Evolutionary conservation across 1,140 invertebrate genomes (phyloP), one percentile per base, ranked within the genome.

Genomic region (Psilanteris sp.): DNA sequence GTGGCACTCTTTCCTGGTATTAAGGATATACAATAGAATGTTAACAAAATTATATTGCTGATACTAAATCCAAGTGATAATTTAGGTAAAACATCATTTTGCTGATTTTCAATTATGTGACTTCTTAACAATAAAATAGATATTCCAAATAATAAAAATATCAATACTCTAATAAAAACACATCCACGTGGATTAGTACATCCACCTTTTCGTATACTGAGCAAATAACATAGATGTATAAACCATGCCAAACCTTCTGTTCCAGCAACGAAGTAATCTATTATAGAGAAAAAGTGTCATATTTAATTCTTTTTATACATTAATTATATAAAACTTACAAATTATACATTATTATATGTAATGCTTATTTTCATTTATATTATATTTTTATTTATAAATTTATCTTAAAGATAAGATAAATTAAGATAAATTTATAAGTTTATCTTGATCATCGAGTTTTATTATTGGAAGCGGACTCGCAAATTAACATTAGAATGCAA

Each of bases 191-290:
- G 90, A 88, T 91, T 95, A 31, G 87, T 75, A 76, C 89, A 90
- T 43, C 91, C 88, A 84, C 89, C 90, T 78, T 87, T 91, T 78
- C 92, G 91, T 11, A 96, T 84, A 10, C 91, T 91, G 54, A 93
- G 75, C 18, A 94, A 87, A 84, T 93, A 97, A 8, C 91, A 90
- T 73, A 93, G 91, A 88, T 97, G 95, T 8, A 95, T 88, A 15
- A 94, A 83, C 95, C 95, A 96, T 61, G 93, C 89, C 61, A 95
- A 83, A 76, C 91, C 91, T 82, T 94, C 90, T 15, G 93, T 89
- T 32, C 91, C 91, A 34, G 91, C 89, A 13, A 92, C 86, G 29
- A 96, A 90, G 81, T 93, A 93, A 86, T 95, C 70, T 73, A 41
- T 48, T 1, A 15, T 1, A n/a, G 24, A 61, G 9, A 24, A 9